Conservation (phyloP, 2,113 vertebrate species). For the Alexandromys fortis region DNA sequence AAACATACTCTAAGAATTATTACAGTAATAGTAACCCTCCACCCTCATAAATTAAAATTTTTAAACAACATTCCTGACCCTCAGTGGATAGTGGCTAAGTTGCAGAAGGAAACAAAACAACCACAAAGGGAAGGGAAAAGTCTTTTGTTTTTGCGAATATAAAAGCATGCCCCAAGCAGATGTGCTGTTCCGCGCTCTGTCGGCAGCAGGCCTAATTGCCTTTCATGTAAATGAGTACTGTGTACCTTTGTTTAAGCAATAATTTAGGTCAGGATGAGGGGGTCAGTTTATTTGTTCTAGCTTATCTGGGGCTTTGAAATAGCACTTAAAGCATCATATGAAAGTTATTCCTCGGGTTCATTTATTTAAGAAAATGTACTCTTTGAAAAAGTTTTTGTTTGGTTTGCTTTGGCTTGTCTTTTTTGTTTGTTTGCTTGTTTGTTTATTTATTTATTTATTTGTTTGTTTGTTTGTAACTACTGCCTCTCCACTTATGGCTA, state of each 20-base stretch:
- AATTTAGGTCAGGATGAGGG: slow-evolving; percentile 62
- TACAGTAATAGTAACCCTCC: slow-evolving; percentile 7
- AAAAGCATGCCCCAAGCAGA: slow-evolving; percentile 48
- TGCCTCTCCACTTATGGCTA: background rate
- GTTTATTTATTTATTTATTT: too few relatives aligned
- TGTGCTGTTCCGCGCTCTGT: slow-evolving; percentile 48
- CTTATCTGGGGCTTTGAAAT: slow-evolving; percentile 67
- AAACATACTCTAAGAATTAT: slow-evolving; percentile 2
- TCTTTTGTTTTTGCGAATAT: background rate
- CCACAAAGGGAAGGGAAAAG: background rate
- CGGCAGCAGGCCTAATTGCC: slow-evolving; percentile 61
- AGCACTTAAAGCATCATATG: background rate
- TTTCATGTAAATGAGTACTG: slow-evolving; percentile 70
- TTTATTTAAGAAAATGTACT: slow-evolving; percentile 68
- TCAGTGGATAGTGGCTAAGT: slow-evolving; percentile 14
- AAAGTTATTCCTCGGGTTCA: slow-evolving; percentile 23
- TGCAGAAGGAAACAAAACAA: background rate
- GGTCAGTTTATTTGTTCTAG: slow-evolving; percentile 49
- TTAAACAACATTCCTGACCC: slow-evolving; percentile 38
- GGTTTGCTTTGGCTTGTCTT: background rate
- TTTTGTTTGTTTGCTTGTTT: background rate
- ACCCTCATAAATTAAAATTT: slow-evolving; percentile 30
- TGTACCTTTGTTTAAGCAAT: slow-evolving; percentile 67
- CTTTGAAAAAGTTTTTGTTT: background rate
- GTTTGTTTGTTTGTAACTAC: background rate